Evolutionary conservation across 2,888 invertebrate species (phyloP).

Genomic region (Nemoura dubitans): DNA sequence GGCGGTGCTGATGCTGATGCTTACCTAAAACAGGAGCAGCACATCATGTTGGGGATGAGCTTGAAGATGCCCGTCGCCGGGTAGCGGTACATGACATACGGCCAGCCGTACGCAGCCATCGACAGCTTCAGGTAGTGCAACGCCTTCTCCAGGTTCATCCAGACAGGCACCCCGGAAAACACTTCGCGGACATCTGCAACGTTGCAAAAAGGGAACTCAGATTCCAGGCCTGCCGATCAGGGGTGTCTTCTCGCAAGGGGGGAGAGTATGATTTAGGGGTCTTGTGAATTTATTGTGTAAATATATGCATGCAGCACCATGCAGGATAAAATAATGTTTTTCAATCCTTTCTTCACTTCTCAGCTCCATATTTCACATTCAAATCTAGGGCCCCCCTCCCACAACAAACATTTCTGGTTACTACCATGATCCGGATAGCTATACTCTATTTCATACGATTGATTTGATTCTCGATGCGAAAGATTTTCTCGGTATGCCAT

Average conservation of each 20-base stretch:
- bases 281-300: too few relatives aligned
- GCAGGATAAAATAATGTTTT: too few relatives aligned
- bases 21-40: conserved; percentile 77
- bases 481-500: neutral
- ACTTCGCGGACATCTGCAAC: conserved; percentile 64
- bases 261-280: too few relatives aligned
- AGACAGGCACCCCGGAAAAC: conserved; percentile 73
- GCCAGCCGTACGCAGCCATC: conserved; percentile 89
- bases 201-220: neutral
- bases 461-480: neutral
- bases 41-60: conserved; percentile 73
- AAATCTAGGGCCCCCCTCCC: too few relatives aligned
- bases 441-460: too few relatives aligned
- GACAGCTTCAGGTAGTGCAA: conserved; percentile 82
- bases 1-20: conserved; percentile 50
- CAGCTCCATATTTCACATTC: too few relatives aligned
- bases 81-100: conserved; percentile 81
- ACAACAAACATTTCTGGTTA: too few relatives aligned
- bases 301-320: too few relatives aligned
- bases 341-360: too few relatives aligned
- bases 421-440: too few relatives aligned
- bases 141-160: conserved; percentile 84
- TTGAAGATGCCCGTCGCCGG: conserved; percentile 79
- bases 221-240: too few relatives aligned
- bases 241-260: too few relatives aligned